Base-by-base conservation (phyloP, 2,888 invertebrate genomes). In the Erynnis tages region DNA sequence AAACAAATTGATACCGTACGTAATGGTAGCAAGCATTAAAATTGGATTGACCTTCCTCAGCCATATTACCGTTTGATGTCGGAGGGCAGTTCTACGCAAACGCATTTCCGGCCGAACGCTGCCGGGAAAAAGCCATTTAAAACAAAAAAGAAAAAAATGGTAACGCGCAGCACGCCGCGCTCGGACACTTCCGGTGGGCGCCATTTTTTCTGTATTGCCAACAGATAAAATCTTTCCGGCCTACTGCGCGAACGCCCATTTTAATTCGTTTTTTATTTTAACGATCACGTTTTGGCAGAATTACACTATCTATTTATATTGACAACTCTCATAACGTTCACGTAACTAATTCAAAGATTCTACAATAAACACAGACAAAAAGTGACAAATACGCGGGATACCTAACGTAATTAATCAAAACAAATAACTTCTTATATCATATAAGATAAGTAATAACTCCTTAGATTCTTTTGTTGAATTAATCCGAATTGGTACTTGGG, bases 121-220 rank as follows among this genome's bases (percentile, higher is more conserved):
- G 87, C 81, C 88, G 88, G 89, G 89, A 86, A 89, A 89, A 89
- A 86, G 86, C 86, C 83, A 88, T 89, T 88, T 88, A 87, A 89
- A 88, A 88, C 87, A 89, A 89, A 88, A 88, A 87, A 82, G 66
- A 65, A 73, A 79, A 84, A 88, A 88, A 86, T 86, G 79, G 87
- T 87, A 85, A 82, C 85, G 83, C 79, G 86, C 85, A 76, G 83
- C 79, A 79, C 85, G 82, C 83, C 81, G 67, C 69, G 84, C 80
- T 89, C 85, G 89, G 89, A 88, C 89, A 88, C 89, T 89, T 89
- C 89, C 89, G 89, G 89, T 89, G 88, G 88, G 83, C 89, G 87
- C 89, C 86, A 88, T 89, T 89, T 88, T 89, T 89, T 88, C 88
- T 89, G 86, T 89, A 89, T 88, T 87, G 88, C 86, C 83, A 88